phyloP scores from a whole-genome alignment of 2,113 vertebrate species.

The Antennarius striatus region DNA sequence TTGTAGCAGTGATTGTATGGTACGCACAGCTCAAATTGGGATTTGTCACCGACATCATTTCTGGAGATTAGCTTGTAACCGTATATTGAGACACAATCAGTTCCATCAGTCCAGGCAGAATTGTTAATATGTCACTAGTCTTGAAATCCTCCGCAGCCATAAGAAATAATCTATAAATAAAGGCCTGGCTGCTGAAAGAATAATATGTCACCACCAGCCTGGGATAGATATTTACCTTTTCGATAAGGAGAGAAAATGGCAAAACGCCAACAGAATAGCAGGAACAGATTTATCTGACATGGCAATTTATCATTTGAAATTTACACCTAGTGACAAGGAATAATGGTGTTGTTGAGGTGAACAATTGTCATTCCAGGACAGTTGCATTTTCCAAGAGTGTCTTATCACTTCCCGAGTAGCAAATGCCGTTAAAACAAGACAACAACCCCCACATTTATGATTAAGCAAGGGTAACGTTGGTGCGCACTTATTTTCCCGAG shows the following conservation, averaged over 20 bases:
- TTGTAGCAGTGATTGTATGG: background rate
- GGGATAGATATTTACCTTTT: conserved; percentile 55
- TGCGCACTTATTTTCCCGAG: conserved; percentile 67
- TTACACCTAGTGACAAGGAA: conserved; percentile 60
- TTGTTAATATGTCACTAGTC: conserved; percentile 37
- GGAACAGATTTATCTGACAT: conserved; percentile 61
- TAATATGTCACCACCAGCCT: conserved; percentile 53
- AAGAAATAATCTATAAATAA: conserved; percentile 45
- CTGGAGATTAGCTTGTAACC: conserved; percentile 38
- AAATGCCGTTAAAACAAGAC: conserved; percentile 62
- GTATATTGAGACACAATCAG: conserved; percentile 42
- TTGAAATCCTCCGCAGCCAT: conserved; percentile 23
- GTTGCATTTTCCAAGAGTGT: conserved; percentile 42
- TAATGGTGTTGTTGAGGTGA: conserved; percentile 68
- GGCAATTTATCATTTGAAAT: conserved; percentile 70
- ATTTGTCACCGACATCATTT: conserved; percentile 25
- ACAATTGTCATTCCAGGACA: conserved; percentile 55
- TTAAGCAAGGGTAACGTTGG: conserved; percentile 71
- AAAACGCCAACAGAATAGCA: conserved; percentile 28
- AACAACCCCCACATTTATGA: conserved; percentile 46
- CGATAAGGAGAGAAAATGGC: conserved; percentile 55
- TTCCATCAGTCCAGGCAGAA: conserved; percentile 41
- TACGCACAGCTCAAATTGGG: conserved; percentile 20
- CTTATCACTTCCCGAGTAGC: conserved; percentile 64
- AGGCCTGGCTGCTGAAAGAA: conserved; percentile 40